phyloP scores from a whole-genome alignment of 1,140 invertebrate species.

The Drosophila tsacasi region DNA sequence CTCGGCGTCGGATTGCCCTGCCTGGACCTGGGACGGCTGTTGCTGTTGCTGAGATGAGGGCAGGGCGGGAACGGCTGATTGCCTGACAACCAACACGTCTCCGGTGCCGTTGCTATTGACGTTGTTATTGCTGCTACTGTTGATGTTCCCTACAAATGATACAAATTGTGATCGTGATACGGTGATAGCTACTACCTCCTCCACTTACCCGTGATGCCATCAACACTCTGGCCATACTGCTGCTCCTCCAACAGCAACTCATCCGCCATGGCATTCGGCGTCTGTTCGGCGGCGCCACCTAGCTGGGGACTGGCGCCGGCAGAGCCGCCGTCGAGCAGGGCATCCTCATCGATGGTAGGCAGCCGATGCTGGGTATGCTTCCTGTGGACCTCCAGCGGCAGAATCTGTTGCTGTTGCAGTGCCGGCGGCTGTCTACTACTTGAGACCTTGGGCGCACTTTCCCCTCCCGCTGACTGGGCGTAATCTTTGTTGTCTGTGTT shows the following conservation, averaged over 20 bases:
- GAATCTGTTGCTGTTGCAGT: slow-evolving; percentile 11
- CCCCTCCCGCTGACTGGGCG: slow-evolving; percentile 1
- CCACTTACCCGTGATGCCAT: slow-evolving; percentile 68
- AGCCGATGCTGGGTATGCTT: slow-evolving; percentile 62
- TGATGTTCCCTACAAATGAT: slow-evolving; percentile 67
- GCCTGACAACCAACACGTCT: slow-evolving; percentile 50
- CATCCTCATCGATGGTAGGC: slow-evolving; percentile 81
- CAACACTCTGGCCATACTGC: slow-evolving; percentile 72
- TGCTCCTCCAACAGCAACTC: slow-evolving; percentile 71
- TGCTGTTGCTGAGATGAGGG: slow-evolving; percentile 29
- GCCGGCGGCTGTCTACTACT: slow-evolving; percentile 12
- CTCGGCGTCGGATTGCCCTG: slow-evolving; percentile 60
- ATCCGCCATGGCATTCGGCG: slow-evolving; percentile 47
- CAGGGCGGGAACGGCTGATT: slow-evolving; percentile 39
- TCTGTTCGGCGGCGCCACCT: slow-evolving; percentile 46
- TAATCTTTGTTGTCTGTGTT: slow-evolving; percentile 53
- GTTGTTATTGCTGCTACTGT: slow-evolving; percentile 58
- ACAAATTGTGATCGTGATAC: slow-evolving; percentile 26
- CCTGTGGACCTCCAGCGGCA: slow-evolving; percentile 41
- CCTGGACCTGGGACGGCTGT: slow-evolving; percentile 40
- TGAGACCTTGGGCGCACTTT: slow-evolving; percentile 15
- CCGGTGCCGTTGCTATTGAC: slow-evolving; percentile 51
- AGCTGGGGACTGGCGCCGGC: slow-evolving; percentile 65
- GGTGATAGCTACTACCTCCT: too few species aligned
- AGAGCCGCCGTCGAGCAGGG: slow-evolving; percentile 66